Evolutionary conservation across 2,113 vertebrate genomes (phyloP).

Genomic region (Aepyceros melampus): DNA sequence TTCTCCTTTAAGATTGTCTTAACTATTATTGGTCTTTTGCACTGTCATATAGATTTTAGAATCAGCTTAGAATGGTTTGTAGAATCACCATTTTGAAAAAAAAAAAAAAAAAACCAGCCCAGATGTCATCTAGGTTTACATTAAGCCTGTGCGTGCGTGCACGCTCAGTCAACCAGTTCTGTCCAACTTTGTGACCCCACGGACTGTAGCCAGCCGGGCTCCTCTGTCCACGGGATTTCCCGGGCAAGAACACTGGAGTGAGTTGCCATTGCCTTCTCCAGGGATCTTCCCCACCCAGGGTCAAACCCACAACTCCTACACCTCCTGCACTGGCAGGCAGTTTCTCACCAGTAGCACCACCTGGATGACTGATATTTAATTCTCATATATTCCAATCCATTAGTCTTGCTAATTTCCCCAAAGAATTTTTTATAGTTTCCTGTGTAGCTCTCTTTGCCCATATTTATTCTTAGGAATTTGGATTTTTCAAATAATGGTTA

Average conservation of each 20-base stretch:
- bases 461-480: background rate
- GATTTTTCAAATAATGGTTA: background rate
- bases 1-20: background rate
- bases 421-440: background rate
- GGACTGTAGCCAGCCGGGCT: background rate
- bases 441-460: background rate
- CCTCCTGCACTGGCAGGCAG: background rate
- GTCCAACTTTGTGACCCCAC: rapidly evolving
- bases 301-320: rapidly evolving
- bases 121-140: background rate
- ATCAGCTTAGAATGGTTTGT: background rate
- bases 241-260: background rate
- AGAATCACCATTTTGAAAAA: background rate
- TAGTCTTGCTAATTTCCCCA: background rate
- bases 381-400: background rate
- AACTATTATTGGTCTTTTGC: background rate
- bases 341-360: background rate
- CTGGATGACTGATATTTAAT: background rate
- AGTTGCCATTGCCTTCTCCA: background rate
- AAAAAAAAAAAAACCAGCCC: too few relatives aligned
- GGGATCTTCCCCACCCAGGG: background rate
- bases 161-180: background rate
- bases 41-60: background rate
- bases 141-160: background rate
- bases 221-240: background rate